phyloP scores from a whole-genome alignment of 1,140 invertebrate species.

The Planococcus citri region DNA sequence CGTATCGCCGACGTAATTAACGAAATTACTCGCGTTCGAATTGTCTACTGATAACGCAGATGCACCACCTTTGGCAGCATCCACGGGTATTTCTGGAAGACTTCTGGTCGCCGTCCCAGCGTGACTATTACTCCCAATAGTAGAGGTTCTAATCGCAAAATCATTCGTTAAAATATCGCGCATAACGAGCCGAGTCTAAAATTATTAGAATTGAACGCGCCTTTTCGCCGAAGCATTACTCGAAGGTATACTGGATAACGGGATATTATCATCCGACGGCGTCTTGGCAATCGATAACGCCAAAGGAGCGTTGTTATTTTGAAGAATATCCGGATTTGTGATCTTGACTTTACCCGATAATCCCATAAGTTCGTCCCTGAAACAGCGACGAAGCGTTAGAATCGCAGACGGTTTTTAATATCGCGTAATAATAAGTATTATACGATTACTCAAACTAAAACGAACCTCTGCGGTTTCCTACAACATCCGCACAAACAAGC shows the following conservation, averaged over 20 bases:
- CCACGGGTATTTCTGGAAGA: constrained; percentile 32
- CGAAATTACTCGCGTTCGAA: constrained; percentile 22
- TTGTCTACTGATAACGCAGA: background rate
- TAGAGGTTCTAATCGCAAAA: background rate
- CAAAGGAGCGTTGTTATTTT: background rate
- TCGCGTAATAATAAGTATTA: constrained; percentile 21
- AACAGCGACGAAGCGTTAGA: constrained; percentile 26
- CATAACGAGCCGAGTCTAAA: too few species aligned
- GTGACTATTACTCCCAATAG: background rate
- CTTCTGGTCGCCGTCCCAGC: constrained; percentile 29
- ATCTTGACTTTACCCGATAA: constrained; percentile 33
- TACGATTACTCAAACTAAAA: constrained; percentile 2
- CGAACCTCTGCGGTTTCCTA: constrained; percentile 30
- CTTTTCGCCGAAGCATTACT: constrained; percentile 8
- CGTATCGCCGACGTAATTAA: constrained; percentile 30
- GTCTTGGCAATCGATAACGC: background rate
- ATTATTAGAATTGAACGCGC: background rate
- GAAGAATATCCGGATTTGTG: constrained; percentile 31
- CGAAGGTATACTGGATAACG: background rate
- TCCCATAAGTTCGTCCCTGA: constrained; percentile 33
- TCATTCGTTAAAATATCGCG: background rate
- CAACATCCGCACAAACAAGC: constrained; percentile 31
- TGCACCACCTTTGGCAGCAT: constrained; percentile 26
- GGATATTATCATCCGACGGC: background rate
- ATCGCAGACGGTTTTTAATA: constrained; percentile 24